phyloP scores from a whole-genome alignment of 2,113 vertebrate species.

The Natator depressus region DNA sequence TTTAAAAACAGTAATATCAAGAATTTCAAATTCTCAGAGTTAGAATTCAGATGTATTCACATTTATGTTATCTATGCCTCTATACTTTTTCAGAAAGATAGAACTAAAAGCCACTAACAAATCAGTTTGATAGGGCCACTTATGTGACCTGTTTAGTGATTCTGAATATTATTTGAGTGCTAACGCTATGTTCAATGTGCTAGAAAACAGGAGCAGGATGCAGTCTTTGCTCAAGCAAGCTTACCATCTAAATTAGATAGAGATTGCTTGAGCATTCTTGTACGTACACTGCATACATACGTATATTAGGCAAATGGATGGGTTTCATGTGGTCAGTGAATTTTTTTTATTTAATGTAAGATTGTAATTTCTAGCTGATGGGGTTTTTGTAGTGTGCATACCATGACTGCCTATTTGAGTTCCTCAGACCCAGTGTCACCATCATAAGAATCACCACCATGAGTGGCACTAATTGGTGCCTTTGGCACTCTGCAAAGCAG shows the following conservation, averaged over 20 bases:
- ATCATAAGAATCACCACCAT: no score
- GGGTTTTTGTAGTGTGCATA: no score
- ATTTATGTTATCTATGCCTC: background rate
- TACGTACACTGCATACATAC: background rate
- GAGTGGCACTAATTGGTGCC: no score
- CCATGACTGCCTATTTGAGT: no score
- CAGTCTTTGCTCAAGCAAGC: background rate
- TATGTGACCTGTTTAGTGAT: background rate
- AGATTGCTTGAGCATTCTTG: no score
- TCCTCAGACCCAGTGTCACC: no score
- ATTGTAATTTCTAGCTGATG: no score
- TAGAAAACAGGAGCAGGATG: background rate
- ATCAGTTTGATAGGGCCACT: background rate
- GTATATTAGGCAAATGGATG: background rate
- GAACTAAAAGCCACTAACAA: background rate
- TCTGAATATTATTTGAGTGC: background rate
- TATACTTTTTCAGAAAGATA: background rate
- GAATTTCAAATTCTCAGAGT: fast-evolving
- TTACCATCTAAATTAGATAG: background rate
- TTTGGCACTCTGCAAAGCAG: no score
- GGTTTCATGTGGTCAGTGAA: no score
- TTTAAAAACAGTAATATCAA: fast-evolving
- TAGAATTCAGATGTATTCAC: background rate
- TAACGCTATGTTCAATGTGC: background rate
- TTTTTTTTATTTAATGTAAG: no score